Evolutionary conservation across 2,888 invertebrate species (phyloP).

Genomic region (Orthonychiurus folsomi): DNA sequence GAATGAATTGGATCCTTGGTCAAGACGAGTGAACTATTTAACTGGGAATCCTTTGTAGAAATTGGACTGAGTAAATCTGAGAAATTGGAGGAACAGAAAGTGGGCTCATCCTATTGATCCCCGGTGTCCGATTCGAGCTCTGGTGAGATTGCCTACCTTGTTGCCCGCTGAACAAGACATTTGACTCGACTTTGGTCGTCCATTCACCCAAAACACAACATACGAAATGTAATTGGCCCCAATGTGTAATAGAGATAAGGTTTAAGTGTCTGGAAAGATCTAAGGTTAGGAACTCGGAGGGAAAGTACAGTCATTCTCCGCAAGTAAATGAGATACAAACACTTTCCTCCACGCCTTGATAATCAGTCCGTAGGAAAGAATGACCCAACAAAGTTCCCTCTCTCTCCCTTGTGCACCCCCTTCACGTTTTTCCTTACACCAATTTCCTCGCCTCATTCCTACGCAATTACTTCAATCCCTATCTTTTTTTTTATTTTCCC

Average conservation of each 20-base stretch:
- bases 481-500: too few species aligned
- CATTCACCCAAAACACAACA: not conserved
- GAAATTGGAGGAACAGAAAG: not conserved
- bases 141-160: not conserved
- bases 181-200: too few species aligned
- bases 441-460: too few species aligned
- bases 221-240: constrained; percentile 37
- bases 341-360: constrained; percentile 18
- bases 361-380: constrained; percentile 16
- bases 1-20: too few species aligned
- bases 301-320: constrained; percentile 21
- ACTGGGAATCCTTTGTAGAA: not conserved
- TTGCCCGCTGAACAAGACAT: not conserved
- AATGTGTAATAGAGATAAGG: constrained; percentile 39
- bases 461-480: too few species aligned
- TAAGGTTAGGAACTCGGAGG: constrained; percentile 13
- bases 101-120: not conserved
- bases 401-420: not conserved
- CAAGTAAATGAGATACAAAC: constrained; percentile 23
- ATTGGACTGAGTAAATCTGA: not conserved
- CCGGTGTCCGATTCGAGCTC: not conserved
- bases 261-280: constrained; percentile 16
- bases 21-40: too few species aligned
- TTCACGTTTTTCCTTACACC: too few species aligned
- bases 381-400: not conserved